A percentile compares a stretch with the other conserved stretches of the same genome.
These are phyloP conservation scores for Eilema sororculum DNA, from an alignment of 2,888 invertebrate genomes.

Conservation along the genomic window DNA sequence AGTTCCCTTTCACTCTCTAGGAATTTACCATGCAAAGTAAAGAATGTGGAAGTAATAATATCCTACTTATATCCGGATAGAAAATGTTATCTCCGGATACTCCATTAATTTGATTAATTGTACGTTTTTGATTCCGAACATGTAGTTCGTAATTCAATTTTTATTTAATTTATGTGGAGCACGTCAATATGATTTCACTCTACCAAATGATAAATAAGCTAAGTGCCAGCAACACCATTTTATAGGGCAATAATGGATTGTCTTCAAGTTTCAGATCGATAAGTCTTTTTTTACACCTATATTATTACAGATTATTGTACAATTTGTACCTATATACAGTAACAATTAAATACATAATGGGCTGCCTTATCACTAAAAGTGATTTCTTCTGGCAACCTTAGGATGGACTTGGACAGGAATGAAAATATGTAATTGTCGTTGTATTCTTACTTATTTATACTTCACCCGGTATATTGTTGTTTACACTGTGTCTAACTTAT, in stretches of 20 bases:
- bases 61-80: conserved; percentile 48
- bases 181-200: neutral
- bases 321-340: no score
- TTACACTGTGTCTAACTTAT: neutral
- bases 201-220: neutral
- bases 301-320: no score
- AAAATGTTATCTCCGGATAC: conserved; percentile 44
- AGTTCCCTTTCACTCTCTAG: conserved; percentile 18
- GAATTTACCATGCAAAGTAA: conserved; percentile 15
- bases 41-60: conserved; percentile 39
- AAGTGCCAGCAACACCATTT: neutral
- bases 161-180: neutral
- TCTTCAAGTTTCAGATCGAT: neutral
- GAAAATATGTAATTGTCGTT: no score
- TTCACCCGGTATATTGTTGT: no score
- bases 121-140: neutral
- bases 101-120: conserved; percentile 21
- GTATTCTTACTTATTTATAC: no score
- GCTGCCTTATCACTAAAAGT: no score
- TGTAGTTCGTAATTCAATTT: no score
- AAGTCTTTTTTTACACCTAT: no score
- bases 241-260: neutral
- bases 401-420: no score
- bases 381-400: no score
- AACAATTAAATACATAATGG: no score